Conservation (phyloP, 2,888 invertebrate species). For the Agrotis segetum region DNA sequence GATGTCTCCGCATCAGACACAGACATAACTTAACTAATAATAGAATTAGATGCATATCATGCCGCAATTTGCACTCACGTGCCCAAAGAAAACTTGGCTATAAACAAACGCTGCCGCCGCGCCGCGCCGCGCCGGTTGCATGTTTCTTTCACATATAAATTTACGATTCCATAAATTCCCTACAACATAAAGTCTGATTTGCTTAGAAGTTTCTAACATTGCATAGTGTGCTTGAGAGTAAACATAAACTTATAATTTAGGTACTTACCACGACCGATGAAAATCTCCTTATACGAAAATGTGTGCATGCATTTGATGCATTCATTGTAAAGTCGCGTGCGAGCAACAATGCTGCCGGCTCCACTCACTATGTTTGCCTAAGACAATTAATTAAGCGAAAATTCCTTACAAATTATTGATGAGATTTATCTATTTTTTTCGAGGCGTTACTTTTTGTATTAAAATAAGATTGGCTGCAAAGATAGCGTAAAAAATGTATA, state of each 20-base stretch:
- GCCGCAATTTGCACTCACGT: not conserved
- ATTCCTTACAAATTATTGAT: constrained; percentile 45
- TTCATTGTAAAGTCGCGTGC: constrained; percentile 54
- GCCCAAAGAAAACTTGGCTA: constrained; percentile 3
- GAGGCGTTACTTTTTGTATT: constrained; percentile 5
- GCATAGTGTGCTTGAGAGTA: not conserved
- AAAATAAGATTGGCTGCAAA: not conserved
- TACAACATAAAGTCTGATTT: not conserved
- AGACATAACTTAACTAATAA: not conserved
- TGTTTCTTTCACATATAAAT: not conserved
- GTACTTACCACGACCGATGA: constrained; percentile 51
- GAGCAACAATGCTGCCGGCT: constrained; percentile 31
- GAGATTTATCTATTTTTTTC: constrained; percentile 16
- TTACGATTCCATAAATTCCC: not conserved
- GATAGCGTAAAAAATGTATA: not conserved
- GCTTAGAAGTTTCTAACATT: not conserved
- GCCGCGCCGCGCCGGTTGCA: not conserved
- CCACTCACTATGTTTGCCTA: constrained; percentile 43
- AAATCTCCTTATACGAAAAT: constrained; percentile 55
- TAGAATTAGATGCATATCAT: constrained; percentile 2
- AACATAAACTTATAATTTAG: constrained; percentile 31
- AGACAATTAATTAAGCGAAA: constrained; percentile 57
- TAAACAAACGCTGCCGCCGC: too few species aligned
- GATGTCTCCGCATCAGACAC: not conserved
- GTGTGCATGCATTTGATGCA: constrained; percentile 54